Evolutionary conservation across 2,797 vertebrate genomes (phyloP), one percentile per base, ranked within the genome.

Genomic region (Mus minutoides): DNA sequence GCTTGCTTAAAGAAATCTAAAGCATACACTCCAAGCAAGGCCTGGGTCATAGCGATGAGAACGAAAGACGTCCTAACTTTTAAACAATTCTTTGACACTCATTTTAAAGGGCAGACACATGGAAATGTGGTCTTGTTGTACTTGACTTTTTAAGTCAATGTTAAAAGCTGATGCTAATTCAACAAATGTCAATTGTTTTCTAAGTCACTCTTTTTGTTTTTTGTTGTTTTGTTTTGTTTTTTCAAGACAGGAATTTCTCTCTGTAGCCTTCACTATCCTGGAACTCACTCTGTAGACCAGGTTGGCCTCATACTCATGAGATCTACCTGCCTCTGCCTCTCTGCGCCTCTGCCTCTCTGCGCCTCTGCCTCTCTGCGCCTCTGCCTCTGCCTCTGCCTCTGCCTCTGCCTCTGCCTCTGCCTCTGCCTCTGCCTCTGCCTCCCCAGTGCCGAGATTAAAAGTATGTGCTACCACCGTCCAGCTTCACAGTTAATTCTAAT

Each of bases 401-500:
- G 19, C 21, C 71, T 73, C 21, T 73, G n/a, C 4, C 71, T 73
- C 71, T 73, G 19, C 21, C 71, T 73, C 34, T 73, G n/a, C 4
- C 69, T 73, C 69, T 73, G 17, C 21, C 69, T 73, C 69, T 71
- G 16, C 34, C 67, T n/a, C n/a, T n/a, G n/a, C n/a, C n/a, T n/a
- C 34, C n/a, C n/a, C 19, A 73, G 21, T 4, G n/a, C n/a, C 24
- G 10, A 9, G n/a, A 22, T 73, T 73, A 73, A 73, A 73, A 10
- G 21, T 40, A 4, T 73, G n/a, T 40, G 21, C 69, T 22, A 40
- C 10, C 19, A 22, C 19, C 0, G 1, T 11, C 19, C 8, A 4
- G 69, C 69, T 37, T 96, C 56, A 79, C 1, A 56, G 37, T 91
- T 80, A 52, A 91, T 19, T 17, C 19, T 80, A 95, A 80, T 92